These are phyloP conservation scores for Drosophila sucinea DNA, from an alignment of 1,140 invertebrate genomes.

Conservation along the genomic window DNA sequence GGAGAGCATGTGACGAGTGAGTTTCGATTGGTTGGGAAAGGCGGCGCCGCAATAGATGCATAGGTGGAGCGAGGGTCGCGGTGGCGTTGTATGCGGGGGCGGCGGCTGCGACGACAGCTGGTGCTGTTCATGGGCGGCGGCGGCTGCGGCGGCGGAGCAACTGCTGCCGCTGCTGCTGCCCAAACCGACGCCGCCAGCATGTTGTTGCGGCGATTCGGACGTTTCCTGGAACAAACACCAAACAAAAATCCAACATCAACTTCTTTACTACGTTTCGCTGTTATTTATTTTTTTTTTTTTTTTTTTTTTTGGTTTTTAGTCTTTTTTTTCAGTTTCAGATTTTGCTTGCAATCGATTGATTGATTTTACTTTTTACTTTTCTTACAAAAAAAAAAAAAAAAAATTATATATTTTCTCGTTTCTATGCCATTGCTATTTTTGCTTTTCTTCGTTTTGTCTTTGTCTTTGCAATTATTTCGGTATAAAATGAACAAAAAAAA, in stretches of 20 bases:
- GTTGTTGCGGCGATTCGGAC: conserved; percentile 87
- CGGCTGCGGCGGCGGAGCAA: conserved; percentile 45
- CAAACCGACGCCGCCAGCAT: conserved; percentile 66
- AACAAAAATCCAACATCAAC: conserved; percentile 95
- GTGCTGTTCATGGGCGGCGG: conserved; percentile 43
- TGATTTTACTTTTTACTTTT: conserved; percentile 49
- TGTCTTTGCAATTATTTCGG: conserved; percentile 50
- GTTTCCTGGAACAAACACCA: conserved; percentile 95
- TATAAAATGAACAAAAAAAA: conserved; percentile 16
- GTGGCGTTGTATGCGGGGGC: conserved; percentile 53
- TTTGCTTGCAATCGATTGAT: conserved; percentile 76
- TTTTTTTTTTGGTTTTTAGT: conserved; percentile 52
- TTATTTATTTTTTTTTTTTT: conserved; percentile 51
- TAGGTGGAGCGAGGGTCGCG: conserved; percentile 83
- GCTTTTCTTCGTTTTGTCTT: conserved; percentile 38
- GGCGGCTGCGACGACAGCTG: conserved; percentile 56
- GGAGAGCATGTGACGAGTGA: conserved; percentile 93
- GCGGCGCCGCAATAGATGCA: conserved; percentile 94
- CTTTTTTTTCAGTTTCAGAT: conserved; percentile 73
- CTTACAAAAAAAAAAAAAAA: conserved; percentile 33
- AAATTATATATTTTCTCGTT: conserved; percentile 75
- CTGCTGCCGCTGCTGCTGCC: conserved; percentile 81
- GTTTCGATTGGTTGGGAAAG: conserved; percentile 94
- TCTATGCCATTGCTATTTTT: conserved; percentile 46
- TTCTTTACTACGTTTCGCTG: conserved; percentile 87